Percentiles rank a stretch among this genome's conserved stretches.
phyloP scores from a whole-genome alignment of 2,797 vertebrate species.

The Amniataba percoides region DNA sequence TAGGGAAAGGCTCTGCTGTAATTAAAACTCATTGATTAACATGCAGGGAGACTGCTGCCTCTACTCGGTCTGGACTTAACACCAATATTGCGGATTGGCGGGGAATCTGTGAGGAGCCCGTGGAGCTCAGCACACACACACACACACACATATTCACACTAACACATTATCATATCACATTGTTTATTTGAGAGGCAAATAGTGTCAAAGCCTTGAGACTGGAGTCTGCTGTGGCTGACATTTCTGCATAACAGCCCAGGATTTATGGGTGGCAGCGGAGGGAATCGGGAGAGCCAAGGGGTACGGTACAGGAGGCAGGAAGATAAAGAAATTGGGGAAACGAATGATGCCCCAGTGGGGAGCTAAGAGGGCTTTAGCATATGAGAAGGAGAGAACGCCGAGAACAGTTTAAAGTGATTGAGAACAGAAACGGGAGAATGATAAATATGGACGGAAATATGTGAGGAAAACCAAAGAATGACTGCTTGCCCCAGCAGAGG shows the following conservation, averaged over 20 bases:
- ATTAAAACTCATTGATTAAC: conserved; percentile 63
- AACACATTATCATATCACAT: conserved; percentile 27
- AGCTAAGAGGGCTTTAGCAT: conserved; percentile 28
- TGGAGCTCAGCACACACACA: conserved; percentile 23
- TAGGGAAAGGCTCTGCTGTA: conserved; percentile 46
- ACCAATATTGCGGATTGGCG: conserved; percentile 3
- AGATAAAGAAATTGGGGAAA: conserved; percentile 33
- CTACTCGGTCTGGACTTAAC: conserved; percentile 9
- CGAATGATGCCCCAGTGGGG: conserved; percentile 22
- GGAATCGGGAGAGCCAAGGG: conserved; percentile 36
- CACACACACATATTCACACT: conserved; percentile 20
- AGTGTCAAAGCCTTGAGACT: conserved; percentile 34
- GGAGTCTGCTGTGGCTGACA: conserved; percentile 45
- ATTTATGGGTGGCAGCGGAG: conserved; percentile 60
- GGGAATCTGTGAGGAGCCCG: conserved; percentile 13
- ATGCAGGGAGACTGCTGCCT: not conserved
- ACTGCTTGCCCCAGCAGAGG: conserved; percentile 7
- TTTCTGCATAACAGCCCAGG: conserved; percentile 55
- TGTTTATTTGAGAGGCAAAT: conserved; percentile 54
- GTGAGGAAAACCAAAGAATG: conserved; percentile 32
- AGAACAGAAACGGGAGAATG: conserved; percentile 26
- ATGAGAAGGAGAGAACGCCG: conserved; percentile 2
- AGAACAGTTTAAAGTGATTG: conserved; percentile 23
- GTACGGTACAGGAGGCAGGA: conserved; percentile 13
- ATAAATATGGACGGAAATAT: conserved; percentile 34